phyloP scores from a whole-genome alignment of 2,797 vertebrate genomes.

The Tinamus major region DNA sequence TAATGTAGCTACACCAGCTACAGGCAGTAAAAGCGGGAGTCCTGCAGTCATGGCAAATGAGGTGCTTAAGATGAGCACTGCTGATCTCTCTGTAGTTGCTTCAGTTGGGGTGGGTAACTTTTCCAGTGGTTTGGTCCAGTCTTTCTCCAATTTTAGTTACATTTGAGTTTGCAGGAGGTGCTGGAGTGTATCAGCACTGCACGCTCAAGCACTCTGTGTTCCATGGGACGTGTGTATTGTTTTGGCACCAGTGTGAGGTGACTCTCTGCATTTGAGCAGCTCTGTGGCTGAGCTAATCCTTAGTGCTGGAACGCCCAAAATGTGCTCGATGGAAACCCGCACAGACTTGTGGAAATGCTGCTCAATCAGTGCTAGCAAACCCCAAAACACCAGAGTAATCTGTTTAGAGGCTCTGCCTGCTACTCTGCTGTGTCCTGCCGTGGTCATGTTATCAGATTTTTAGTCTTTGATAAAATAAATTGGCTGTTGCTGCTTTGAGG shows the following conservation, averaged over 20 bases:
- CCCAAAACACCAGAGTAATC: neutral
- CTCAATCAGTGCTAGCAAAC: neutral
- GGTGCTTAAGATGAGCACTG: neutral
- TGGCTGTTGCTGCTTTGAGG: neutral
- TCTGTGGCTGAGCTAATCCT: neutral
- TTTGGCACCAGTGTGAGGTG: neutral
- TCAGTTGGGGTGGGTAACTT: neutral
- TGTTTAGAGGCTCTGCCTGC: neutral
- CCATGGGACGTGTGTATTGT: neutral
- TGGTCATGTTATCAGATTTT: neutral
- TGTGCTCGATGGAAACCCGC: neutral
- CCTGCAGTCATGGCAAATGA: neutral
- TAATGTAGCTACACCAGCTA: neutral
- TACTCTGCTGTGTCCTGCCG: rapidly evolving
- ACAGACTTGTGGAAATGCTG: neutral
- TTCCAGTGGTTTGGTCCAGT: neutral
- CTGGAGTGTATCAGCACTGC: neutral
- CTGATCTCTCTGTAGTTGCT: neutral
- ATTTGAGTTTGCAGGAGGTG: neutral
- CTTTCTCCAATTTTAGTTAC: neutral
- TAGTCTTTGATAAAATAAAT: neutral
- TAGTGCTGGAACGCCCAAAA: neutral
- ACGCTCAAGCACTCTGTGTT: neutral
- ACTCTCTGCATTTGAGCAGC: neutral
- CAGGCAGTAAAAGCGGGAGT: neutral